A percentile compares a stretch with the other conserved stretches of the same genome.
phyloP scores from a whole-genome alignment of 2,888 invertebrate species.

The Lampropteryx suffumata region DNA sequence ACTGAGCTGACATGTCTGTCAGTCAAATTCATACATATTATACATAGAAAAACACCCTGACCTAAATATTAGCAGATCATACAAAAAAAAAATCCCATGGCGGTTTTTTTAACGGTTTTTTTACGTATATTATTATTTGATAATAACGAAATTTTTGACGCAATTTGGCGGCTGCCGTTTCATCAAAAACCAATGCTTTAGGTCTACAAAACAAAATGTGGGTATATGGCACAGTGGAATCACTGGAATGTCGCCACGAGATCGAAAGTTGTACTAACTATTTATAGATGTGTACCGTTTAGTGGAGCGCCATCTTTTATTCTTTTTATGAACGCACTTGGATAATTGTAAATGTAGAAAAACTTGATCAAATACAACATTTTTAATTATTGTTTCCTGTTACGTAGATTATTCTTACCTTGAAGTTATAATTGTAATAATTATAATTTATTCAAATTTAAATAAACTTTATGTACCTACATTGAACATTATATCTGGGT shows the following conservation, averaged over 20 bases:
- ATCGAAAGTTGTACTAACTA: constrained; percentile 53
- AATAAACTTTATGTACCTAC: too few species aligned
- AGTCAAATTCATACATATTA: too few species aligned
- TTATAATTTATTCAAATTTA: too few species aligned
- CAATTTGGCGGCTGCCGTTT: background rate
- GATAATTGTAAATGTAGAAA: constrained; percentile 15
- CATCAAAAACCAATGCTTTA: background rate
- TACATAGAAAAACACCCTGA: too few species aligned
- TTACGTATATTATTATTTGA: too few species aligned
- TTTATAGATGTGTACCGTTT: constrained; percentile 47
- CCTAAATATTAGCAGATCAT: too few species aligned
- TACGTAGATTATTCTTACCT: background rate
- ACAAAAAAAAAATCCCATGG: too few species aligned
- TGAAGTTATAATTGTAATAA: background rate
- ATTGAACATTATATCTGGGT: too few species aligned
- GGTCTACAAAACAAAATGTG: constrained; percentile 20
- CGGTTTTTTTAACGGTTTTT: too few species aligned
- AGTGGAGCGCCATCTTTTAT: constrained; percentile 18
- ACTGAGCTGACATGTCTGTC: too few species aligned
- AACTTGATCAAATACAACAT: constrained; percentile 14
- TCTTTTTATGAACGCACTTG: constrained; percentile 19
- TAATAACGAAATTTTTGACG: too few species aligned
- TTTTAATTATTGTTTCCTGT: constrained; percentile 3
- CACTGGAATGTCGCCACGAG: constrained; percentile 39
- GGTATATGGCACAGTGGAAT: constrained; percentile 9